Conservation (phyloP, 2,113 vertebrate species). For the Dasyornis broadbenti region DNA sequence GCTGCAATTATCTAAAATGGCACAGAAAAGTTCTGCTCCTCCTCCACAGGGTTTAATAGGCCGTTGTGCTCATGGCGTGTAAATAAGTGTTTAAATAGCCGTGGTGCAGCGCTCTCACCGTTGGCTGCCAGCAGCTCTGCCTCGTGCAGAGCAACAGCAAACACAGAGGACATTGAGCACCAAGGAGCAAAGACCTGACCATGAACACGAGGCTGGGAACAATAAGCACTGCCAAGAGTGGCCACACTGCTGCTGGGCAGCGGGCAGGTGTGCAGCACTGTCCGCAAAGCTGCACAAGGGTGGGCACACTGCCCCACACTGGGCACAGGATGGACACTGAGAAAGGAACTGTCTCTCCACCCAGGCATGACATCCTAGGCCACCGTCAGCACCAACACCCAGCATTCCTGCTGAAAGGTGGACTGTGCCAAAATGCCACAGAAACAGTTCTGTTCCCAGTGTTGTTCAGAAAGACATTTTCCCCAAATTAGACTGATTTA, state of each 20-base stretch:
- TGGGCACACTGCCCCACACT: accelerated
- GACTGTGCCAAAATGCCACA: neutral
- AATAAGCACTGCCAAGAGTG: neutral
- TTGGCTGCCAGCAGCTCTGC: neutral
- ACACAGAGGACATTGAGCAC: neutral
- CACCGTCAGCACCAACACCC: neutral
- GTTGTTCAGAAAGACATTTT: neutral
- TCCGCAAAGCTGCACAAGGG: accelerated
- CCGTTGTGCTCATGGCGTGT: accelerated
- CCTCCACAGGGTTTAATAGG: neutral
- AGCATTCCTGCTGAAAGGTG: neutral
- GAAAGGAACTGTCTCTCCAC: neutral
- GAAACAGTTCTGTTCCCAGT: neutral
- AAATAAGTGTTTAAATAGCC: neutral
- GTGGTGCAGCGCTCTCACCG: accelerated
- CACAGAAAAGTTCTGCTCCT: neutral
- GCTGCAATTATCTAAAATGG: neutral
- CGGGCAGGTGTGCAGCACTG: neutral
- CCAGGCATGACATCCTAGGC: accelerated
- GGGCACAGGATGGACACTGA: accelerated
- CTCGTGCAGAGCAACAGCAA: accelerated
- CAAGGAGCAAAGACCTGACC: neutral
- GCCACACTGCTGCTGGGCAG: accelerated
- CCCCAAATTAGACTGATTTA: neutral
- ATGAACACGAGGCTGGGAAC: accelerated